These are phyloP conservation scores for Idaea aversata DNA, from an alignment of 2,888 invertebrate genomes.

Conservation along the genomic window DNA sequence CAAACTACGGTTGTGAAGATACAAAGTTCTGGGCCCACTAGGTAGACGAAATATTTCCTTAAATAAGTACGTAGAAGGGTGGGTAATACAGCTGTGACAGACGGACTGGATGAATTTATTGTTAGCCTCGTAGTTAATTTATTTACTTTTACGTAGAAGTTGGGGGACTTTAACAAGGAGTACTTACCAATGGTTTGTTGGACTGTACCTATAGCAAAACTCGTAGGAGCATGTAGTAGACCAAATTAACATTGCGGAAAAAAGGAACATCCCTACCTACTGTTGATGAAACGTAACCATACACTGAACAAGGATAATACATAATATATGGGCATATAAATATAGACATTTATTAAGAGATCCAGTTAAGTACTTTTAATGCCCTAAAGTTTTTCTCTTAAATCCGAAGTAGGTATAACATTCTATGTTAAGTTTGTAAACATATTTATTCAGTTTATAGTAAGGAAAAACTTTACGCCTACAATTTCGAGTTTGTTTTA, in stretches of 20 bases:
- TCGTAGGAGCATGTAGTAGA: neutral
- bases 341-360: neutral
- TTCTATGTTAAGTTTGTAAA: slow-evolving; percentile 13
- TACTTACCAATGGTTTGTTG: neutral
- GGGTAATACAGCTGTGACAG: slow-evolving; percentile 29
- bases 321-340: too few species aligned
- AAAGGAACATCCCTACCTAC: too few species aligned
- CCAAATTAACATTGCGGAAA: neutral
- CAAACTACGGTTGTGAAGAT: slow-evolving; percentile 10
- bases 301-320: too few species aligned
- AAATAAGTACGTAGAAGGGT: slow-evolving; percentile 22
- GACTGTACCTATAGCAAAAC: neutral
- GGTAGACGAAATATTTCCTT: slow-evolving; percentile 21
- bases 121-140: slow-evolving; percentile 27
- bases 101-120: slow-evolving; percentile 31
- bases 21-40: slow-evolving; percentile 13
- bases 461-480: slow-evolving; percentile 30
- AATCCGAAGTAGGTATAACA: slow-evolving; percentile 15
- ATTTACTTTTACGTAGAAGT: slow-evolving; percentile 25
- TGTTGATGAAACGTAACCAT: too few species aligned
- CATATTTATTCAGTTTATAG: slow-evolving; percentile 4
- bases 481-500: slow-evolving; percentile 56
- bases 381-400: neutral
- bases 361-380: neutral
- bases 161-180: slow-evolving; percentile 5